A percentile compares a stretch with the other conserved stretches of the same genome.
phyloP scores from a whole-genome alignment of 1,140 invertebrate genomes.

The Rhopalosiphum padi region DNA sequence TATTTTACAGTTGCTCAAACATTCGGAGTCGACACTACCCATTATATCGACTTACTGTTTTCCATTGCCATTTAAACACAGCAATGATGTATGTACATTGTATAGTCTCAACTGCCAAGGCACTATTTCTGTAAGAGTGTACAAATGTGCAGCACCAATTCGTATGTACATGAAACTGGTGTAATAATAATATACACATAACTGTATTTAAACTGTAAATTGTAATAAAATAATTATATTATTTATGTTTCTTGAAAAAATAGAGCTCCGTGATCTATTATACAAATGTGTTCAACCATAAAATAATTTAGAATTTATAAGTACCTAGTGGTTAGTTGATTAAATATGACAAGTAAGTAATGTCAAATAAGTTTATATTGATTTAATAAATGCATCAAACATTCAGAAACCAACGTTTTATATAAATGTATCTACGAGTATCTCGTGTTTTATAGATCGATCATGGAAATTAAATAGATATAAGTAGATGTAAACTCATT shows the following conservation, averaged over 20 bases:
- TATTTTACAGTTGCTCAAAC: not conserved
- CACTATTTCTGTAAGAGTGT: not conserved
- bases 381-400: not conserved
- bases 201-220: too few relatives aligned
- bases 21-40: not conserved
- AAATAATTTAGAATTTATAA: not conserved
- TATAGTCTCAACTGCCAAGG: not conserved
- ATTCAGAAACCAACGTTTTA: not conserved
- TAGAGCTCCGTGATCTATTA: not conserved
- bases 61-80: not conserved
- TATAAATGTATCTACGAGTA: not conserved
- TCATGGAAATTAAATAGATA: not conserved
- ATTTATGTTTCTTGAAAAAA: not conserved
- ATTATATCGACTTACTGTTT: not conserved
- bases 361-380: not conserved
- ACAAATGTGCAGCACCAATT: not conserved
- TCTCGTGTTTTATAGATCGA: not conserved
- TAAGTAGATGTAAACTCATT: not conserved
- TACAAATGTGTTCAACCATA: not conserved
- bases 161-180: not conserved
- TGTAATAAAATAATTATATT: not conserved
- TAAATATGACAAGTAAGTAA: not conserved
- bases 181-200: not conserved
- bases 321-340: too few relatives aligned
- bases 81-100: not conserved